phyloP scores from a whole-genome alignment of 53 echinoderm and acorn worm species.

The Pentamera pediparva region DNA sequence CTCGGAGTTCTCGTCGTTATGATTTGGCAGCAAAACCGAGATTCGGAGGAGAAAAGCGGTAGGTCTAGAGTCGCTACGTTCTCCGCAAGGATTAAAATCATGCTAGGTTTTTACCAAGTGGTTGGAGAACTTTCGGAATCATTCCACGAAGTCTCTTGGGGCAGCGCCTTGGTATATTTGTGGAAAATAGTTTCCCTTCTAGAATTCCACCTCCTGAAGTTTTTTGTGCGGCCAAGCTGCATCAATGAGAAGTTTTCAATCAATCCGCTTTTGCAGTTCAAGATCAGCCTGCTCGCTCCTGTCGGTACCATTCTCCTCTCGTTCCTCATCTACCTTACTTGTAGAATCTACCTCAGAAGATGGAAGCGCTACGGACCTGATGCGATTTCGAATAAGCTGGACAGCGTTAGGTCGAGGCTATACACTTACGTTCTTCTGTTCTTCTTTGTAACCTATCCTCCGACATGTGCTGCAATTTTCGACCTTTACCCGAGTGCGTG shows the following conservation, averaged over 20 bases:
- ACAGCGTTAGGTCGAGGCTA: neutral
- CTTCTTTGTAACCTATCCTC: slow-evolving; percentile 1
- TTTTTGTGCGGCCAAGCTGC: neutral
- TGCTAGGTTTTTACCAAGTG: neutral
- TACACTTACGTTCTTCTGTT: neutral
- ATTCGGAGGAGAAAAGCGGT: neutral
- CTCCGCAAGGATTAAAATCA: neutral
- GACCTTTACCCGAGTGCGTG: neutral
- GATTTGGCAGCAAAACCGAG: neutral
- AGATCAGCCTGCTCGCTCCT: neutral
- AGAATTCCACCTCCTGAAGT: neutral
- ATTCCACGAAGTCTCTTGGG: neutral
- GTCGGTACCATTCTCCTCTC: neutral
- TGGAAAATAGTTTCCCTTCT: neutral
- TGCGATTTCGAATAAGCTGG: neutral
- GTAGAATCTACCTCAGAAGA: neutral
- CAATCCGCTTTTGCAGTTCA: neutral
- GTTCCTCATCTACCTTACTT: neutral
- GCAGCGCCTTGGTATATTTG: neutral
- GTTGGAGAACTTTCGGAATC: neutral
- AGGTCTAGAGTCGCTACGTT: neutral
- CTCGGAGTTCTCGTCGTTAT: neutral
- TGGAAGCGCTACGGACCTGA: neutral
- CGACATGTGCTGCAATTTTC: neutral
- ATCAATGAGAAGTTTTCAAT: neutral